Percentiles rank a stretch among this genome's conserved stretches.
Evolutionary conservation across 2,888 invertebrate species (phyloP).

Genomic region (Tetranychus piercei): DNA sequence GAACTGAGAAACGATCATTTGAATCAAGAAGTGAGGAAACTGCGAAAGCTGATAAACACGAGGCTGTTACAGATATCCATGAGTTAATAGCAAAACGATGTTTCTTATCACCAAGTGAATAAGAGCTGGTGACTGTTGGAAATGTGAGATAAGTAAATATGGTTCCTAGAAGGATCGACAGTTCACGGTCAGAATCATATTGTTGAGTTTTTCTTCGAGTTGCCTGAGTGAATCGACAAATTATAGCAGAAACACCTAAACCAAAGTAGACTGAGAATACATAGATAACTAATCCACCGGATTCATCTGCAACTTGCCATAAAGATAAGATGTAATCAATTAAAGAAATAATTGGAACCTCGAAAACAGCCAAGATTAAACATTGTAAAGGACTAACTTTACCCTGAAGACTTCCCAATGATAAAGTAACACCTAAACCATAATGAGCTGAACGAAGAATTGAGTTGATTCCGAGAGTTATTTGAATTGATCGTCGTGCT

Average conservation of each 20-base stretch:
- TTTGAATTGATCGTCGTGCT: background rate
- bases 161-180: background rate
- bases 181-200: background rate
- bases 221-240: background rate
- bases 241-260: background rate
- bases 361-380: background rate
- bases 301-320: background rate
- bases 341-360: constrained; percentile 6
- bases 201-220: background rate
- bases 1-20: background rate
- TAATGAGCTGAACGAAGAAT: background rate
- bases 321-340: background rate
- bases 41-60: background rate
- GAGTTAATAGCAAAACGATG: background rate
- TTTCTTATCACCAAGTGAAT: constrained; percentile 2
- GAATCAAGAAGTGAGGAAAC: constrained; percentile 2
- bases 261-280: background rate
- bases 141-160: background rate
- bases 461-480: background rate
- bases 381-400: constrained; percentile 9
- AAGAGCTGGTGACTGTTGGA: background rate
- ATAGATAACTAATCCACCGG: background rate
- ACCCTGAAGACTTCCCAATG: background rate
- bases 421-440: background rate
- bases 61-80: background rate